Evolutionary conservation across 2,113 vertebrate genomes (phyloP), one percentile per base, ranked within the genome.

Genomic region (Nanorana parkeri): DNA sequence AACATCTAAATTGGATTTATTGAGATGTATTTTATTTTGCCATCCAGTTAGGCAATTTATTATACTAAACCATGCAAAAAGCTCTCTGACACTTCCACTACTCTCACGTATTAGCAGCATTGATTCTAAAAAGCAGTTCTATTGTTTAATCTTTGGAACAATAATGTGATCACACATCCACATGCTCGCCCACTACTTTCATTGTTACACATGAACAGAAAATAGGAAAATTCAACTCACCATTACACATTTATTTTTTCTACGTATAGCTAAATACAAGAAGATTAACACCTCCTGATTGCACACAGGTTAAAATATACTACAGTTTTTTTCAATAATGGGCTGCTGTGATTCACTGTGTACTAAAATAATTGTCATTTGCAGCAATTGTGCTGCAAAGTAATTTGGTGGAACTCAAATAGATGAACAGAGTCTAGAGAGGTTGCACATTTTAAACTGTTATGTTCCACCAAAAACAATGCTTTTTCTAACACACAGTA

Each of bases 121-220:
- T 71, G 78, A 80, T 71, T 80, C 17, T 29, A 64, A 54, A 24
- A 78, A 71, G 78, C 29, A 63, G 67, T 71, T 71, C 21, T 63
- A 71, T 80, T 80, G 78, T 80, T 71, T 80, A 69, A 71, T 63
- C 32, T 80, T 80, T 61, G 55, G 23, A 71, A 69, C 65, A 79
- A 79, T 68, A 60, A 28, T 51, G 20, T 68, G 77, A 80, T 80
- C 55, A 80, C 61, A 69, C 67, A 80, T 69, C 77, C 77, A 71
- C 78, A 63, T 21, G n/a, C 16, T 78, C 64, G 54, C 77, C 77
- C 65, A 78, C 77, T 56, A n/a, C 64, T 58, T 21, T 17, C 77
- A 67, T 78, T 78, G 77, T 78, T 78, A 19, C 21, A 36, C 64
- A 17, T 20, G 8, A 15, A 15, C 5, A 17, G 16, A 72, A 26